A percentile compares a stretch with the other conserved stretches of the same genome.
Evolutionary conservation across 2,113 vertebrate genomes (phyloP).

Genomic region (Spea multiplicata): DNA sequence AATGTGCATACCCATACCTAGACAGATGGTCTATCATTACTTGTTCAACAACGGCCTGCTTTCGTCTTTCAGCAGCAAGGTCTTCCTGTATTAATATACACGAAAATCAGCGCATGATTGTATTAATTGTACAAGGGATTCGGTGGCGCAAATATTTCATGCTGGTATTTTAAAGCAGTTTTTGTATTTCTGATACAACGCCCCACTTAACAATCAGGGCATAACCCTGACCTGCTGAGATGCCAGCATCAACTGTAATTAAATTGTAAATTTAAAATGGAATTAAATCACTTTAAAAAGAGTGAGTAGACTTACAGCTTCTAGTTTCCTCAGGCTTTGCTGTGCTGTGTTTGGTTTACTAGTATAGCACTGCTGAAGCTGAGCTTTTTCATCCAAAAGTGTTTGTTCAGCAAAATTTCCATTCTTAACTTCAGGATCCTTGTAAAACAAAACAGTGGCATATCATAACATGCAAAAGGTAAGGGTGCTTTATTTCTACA

Average conservation of each 20-base stretch:
- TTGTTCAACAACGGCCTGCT: slow-evolving; percentile 72
- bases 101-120: not conserved
- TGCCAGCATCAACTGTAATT: slow-evolving; percentile 32
- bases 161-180: slow-evolving; percentile 31
- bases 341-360: slow-evolving; percentile 48
- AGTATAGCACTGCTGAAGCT: slow-evolving; percentile 61
- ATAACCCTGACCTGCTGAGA: slow-evolving; percentile 26
- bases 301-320: slow-evolving; percentile 65
- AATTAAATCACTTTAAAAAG: not conserved
- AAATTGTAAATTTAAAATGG: slow-evolving; percentile 7
- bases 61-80: slow-evolving; percentile 68
- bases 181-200: slow-evolving; percentile 21
- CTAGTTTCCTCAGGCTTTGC: slow-evolving; percentile 57
- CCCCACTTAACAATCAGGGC: slow-evolving; percentile 9
- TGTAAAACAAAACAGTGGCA: not conserved
- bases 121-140: no score
- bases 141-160: not conserved
- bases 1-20: slow-evolving; percentile 58
- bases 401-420: slow-evolving; percentile 31
- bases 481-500: no score
- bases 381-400: slow-evolving; percentile 62
- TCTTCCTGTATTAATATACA: slow-evolving; percentile 64
- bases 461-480: no score
- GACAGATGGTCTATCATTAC: slow-evolving; percentile 76
- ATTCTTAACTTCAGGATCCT: slow-evolving; percentile 28